Base-by-base conservation (phyloP, 2,113 vertebrate genomes). In the Sebastes fasciatus region DNA sequence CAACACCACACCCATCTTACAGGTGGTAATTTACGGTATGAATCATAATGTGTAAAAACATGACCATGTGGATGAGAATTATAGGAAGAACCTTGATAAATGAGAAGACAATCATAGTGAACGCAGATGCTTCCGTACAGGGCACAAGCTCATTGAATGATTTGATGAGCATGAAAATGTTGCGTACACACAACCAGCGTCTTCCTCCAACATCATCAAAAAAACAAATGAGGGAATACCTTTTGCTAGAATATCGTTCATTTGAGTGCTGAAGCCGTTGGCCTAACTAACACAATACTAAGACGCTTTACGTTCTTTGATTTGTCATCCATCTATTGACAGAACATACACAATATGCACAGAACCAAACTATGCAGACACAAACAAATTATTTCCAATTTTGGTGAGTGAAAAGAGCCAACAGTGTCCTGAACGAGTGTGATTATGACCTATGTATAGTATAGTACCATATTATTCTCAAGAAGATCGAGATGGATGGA, bases 401-500 rank as follows among this genome's bases (percentile, higher is more conserved):
- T 64, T 71, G 6, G 21, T 71, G n/a, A 49, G 17, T 49, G 21
- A 34, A 60, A 60, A 60, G 12, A 52, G 19, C 34, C 49, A 23
- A n/a, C 19, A 54, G 45, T 12, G 21, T 65, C 19, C 13, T 34
- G 34, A 4, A 17, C 92, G 72, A 86, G 91, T 96, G 96, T 95
- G 96, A 52, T 51, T n/a, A 16, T 45, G 67, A 80, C 83, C 85
- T 89, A 57, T 81, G 80, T 88, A 86, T 67, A 89, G 86, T 62
- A 70, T 91, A 34, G 34, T 34, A 34, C 34, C 88, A 93, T 85
- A 94, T 91, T 90, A 92, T 93, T 94, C 94, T 94, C 90, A 93
- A 95, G 16, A 72, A 49, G 23, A 82, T 70, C n/a, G 58, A 75
- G 75, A 72, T 66, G 63, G 69, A 68, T 71, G 51, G 11, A 84